Conservation (phyloP, 1,140 invertebrate genomes). For the Pogonomyrmex barbatus region DNA sequence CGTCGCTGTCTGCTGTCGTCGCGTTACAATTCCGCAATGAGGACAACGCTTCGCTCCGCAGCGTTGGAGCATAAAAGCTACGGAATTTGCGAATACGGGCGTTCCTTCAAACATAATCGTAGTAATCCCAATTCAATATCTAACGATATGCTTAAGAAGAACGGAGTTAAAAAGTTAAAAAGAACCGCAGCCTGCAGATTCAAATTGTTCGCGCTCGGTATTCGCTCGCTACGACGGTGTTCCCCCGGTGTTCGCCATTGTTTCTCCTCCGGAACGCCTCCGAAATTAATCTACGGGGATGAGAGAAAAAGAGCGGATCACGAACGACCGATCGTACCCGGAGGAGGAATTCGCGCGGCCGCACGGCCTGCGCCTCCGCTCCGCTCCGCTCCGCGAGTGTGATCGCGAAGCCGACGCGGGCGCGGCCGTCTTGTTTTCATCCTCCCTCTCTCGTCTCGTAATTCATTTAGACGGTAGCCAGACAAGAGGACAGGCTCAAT, state of each 20-base stretch:
- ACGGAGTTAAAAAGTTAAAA: not conserved
- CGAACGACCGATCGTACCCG: conserved; percentile 9
- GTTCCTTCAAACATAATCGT: not conserved
- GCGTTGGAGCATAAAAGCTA: not conserved
- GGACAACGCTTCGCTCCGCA: too few relatives aligned
- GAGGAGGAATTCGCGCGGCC: conserved; percentile 24
- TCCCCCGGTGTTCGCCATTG: not conserved
- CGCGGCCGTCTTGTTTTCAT: conserved; percentile 24
- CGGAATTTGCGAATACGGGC: not conserved
- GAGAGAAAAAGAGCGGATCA: conserved; percentile 31
- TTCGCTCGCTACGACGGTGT: not conserved
- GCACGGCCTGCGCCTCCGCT: not conserved
- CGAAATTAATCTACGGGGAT: conserved; percentile 34
- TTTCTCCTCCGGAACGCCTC: conserved; percentile 18
- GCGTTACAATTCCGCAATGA: not conserved
- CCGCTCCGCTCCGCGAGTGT: not conserved
- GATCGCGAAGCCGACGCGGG: conserved; percentile 29
- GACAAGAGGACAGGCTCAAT: conserved; percentile 82
- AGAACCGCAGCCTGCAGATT: not conserved
- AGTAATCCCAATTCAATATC: too few relatives aligned
- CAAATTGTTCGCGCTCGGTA: not conserved
- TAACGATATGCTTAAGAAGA: not conserved
- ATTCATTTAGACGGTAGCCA: conserved; percentile 81
- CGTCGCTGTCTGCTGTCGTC: not conserved
- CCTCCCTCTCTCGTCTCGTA: conserved; percentile 74